Conservation (phyloP, 1,140 invertebrate species). For the Paraescarpia echinospica region DNA sequence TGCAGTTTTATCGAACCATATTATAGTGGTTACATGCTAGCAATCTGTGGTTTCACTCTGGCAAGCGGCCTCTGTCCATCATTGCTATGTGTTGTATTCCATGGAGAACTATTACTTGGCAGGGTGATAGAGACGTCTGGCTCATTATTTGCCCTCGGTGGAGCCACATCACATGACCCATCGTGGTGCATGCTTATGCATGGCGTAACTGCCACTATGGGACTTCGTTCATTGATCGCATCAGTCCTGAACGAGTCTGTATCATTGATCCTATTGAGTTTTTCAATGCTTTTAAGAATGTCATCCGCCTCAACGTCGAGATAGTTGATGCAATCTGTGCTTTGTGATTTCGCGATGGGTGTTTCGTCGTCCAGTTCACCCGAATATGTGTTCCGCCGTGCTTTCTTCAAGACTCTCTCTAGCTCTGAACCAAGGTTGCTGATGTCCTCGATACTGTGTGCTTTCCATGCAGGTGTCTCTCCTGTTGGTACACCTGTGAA, state of each 20-base stretch:
- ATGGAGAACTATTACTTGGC: background rate
- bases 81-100: background rate
- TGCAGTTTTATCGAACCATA: background rate
- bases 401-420: background rate
- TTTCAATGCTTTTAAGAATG: background rate
- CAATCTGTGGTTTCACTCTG: background rate
- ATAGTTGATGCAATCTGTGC: background rate
- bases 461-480: background rate
- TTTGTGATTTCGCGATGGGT: background rate
- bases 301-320: background rate
- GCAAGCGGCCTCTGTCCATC: background rate
- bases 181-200: background rate
- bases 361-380: background rate
- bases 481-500: background rate
- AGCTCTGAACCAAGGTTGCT: background rate
- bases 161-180: background rate
- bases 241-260: background rate
- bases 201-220: background rate
- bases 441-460: background rate
- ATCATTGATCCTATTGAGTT: background rate
- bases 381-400: background rate
- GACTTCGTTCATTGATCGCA: background rate
- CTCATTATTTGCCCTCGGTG: background rate
- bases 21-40: background rate
- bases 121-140: background rate